Base-by-base conservation (phyloP, 2,888 invertebrate species). In the Diarsia dahlii region DNA sequence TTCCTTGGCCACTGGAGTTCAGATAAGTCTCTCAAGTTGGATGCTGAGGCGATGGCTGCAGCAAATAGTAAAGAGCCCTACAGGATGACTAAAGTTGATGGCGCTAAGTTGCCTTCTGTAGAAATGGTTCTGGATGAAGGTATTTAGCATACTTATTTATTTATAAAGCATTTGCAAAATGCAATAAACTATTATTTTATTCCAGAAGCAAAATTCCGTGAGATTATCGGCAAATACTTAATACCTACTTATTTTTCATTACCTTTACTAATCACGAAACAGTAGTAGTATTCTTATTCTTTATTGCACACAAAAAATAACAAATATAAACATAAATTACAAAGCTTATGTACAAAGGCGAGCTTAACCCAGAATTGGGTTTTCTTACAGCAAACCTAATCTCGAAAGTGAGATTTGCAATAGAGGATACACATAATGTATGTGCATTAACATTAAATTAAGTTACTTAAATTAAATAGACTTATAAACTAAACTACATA, bases 41-140 rank as follows among this genome's bases (percentile, higher is more conserved):
- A 97, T 12, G 94, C 95, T 1, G 95, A 97, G 54, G 94, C 97
- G 77, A 96, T 96, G 64, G 92, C 92, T 0, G 92, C 95, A 96
- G 64, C 97, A 97, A n/a, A 93, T 95, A 39, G 39, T 10, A 97
- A 97, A 71, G 97, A 97, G 39, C 96, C 96, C 76, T 97, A 97
- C 28, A 97, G 97, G 81, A 97, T 97, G 0, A 98, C 98, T 67
- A 98, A 98, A 95, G 98, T 99, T 34, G 99, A 99, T 90, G 99
- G 99, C n/a, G 96, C 98, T 2, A 97, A 98, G 80, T 97, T 99
- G 92, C 99, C 99, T 0, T 99, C 98, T 91, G 98, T 98, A 73
- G 98, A 98, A 95, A 97, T 99, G 87, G 97, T 97, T 83, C 98
- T 99, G 97, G 97, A 97, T 56, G 98, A 98, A 92, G 99, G 99